These are phyloP conservation scores for Helarctos malayanus DNA, from an alignment of 2,797 vertebrate species.

Conservation along the genomic window DNA sequence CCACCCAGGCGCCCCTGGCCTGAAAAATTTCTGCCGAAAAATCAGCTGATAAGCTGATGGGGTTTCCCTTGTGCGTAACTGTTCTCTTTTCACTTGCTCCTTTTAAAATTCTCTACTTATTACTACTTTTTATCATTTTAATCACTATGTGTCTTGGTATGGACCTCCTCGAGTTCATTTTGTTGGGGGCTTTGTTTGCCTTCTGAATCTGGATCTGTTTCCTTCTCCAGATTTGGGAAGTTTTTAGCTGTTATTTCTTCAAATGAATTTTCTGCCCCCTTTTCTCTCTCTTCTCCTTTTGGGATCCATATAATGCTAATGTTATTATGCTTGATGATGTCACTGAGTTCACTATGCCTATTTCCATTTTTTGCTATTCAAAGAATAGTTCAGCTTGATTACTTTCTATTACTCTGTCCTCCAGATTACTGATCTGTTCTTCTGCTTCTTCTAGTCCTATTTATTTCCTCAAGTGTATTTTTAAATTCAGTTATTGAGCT, in stretches of 20 bases:
- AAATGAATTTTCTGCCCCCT: background rate
- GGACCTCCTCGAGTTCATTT: background rate
- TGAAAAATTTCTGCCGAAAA: background rate
- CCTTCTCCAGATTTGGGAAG: background rate
- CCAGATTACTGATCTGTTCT: background rate
- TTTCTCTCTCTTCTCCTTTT: background rate
- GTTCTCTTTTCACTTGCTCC: background rate
- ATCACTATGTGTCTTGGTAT: background rate
- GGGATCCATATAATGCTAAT: background rate
- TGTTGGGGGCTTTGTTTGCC: background rate
- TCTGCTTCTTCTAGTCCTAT: background rate
- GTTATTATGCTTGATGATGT: background rate
- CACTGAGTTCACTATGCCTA: background rate
- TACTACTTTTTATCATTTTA: background rate
- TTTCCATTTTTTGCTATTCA: background rate
- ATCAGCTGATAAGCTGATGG: background rate
- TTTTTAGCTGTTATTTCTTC: background rate
- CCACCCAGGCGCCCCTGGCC: background rate
- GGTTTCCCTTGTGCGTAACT: background rate
- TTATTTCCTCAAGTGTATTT: background rate
- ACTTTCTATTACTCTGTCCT: background rate
- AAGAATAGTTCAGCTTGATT: background rate
- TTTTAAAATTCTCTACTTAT: background rate
- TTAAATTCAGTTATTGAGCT: background rate
- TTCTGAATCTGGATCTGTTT: background rate